Evolutionary conservation across 2,113 vertebrate genomes (phyloP), one percentile per base, ranked within the genome.

Genomic region (Dromas ardeola): DNA sequence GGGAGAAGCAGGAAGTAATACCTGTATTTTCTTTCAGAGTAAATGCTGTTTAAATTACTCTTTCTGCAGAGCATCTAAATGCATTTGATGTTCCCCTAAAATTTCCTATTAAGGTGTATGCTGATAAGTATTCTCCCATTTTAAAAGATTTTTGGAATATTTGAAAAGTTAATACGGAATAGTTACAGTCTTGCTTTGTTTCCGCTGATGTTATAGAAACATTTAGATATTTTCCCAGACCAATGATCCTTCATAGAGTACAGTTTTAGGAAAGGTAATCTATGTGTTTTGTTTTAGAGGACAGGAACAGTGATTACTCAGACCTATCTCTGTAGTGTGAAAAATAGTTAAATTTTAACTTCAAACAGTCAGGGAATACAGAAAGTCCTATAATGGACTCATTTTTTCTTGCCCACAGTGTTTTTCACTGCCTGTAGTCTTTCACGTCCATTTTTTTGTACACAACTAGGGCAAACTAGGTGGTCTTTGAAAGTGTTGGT

Each of bases 1-100:
- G 69, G 61, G 50, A 77, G 76, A 71, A 67, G 88, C 29, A 78
- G 56, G 52, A 81, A 81, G 86, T 61, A 97, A 85, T 85, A 72
- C 17, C 70, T 72, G 27, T 49, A 53, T 92, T 92, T 93, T 76
- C 80, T 72, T 53, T 84, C 47, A 43, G 70, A 87, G 77, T 56
- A 95, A 84, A 84, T 95, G 88, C 55, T 88, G 62, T 73, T 91
- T n/a, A 95, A 95, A 95, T 93, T 84, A 69, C 77, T 93, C 40
- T 16, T 91, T 79, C 91, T 89, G 70, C 62, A 76, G 30, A 91
- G 53, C 22, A 95, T 74, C 56, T 76, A 59, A 93, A 89, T 79
- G 73, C 9, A 42, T 91, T 89, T 86, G 12, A 18, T 17, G 19
- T 84, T 89, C 56, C 22, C 22, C 53, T 79, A 79, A 76, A 79